These are phyloP conservation scores for human (Homo sapiens) DNA, from an alignment of 2,113 vertebrate genomes.

Conservation along the genomic window DNA sequence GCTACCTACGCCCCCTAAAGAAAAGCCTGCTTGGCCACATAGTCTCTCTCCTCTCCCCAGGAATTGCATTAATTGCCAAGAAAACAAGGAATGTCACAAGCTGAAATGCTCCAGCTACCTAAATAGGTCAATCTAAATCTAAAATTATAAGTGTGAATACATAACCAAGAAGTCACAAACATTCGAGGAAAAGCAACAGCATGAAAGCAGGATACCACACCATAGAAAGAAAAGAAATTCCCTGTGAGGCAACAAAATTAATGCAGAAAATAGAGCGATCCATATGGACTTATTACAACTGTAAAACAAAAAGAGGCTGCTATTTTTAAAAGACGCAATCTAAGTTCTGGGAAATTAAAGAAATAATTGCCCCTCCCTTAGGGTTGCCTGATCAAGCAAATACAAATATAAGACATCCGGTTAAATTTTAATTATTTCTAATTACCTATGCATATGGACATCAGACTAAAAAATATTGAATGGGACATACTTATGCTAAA, in stretches of 20 bases:
- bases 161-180: not conserved
- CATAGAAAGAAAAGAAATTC: slow-evolving; percentile 1
- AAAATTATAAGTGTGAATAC: not conserved
- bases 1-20: not conserved
- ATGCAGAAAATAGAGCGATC: not conserved
- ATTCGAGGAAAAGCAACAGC: not conserved
- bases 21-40: not conserved
- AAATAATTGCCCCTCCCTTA: not conserved
- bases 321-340: slow-evolving; percentile 45
- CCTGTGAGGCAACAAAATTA: not conserved
- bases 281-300: not conserved
- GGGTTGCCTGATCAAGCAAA: slow-evolving; percentile 21
- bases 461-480: slow-evolving; percentile 19
- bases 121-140: not conserved
- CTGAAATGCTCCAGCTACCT: not conserved
- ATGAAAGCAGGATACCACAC: not conserved
- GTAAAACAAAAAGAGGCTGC: slow-evolving; percentile 21
- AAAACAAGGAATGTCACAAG: not conserved
- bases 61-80: not conserved
- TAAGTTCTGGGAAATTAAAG: slow-evolving; percentile 31
- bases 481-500: slow-evolving; percentile 2
- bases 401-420: slow-evolving; percentile 31
- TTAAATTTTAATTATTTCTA: slow-evolving; percentile 47
- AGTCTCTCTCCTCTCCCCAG: not conserved
- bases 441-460: not conserved